Evolutionary conservation across 2,888 invertebrate genomes (phyloP), one percentile per base, ranked within the genome.

Genomic region (Argyresthia goedartella): DNA sequence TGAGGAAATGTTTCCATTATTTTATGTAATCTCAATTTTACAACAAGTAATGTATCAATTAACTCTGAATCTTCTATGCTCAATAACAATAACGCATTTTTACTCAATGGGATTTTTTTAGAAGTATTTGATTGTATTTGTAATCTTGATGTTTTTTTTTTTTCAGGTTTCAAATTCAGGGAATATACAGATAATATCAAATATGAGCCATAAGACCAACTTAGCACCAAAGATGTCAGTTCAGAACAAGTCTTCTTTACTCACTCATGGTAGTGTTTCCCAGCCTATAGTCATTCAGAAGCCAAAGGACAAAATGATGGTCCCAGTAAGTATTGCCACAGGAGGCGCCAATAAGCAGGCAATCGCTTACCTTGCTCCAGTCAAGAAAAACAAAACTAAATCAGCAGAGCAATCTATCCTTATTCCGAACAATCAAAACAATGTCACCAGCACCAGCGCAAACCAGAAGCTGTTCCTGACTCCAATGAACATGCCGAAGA

Each of bases 221-320:
- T 77, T 86, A 58, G 78, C 84, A 35, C 81, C 85, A 1, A 87
- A 87, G 66, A 55, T 75, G 44, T 60, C 73, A 10, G 61, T 60
- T 9, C 75, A 66, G 53, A 78, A 76, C 54, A 82, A 85, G 60
- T 73, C 78, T 55, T 80, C 86, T 25, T 74, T 82, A 53, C 66
- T 86, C 1, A 71, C 84, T 42, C 80, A 86, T 4, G 74, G 77
- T 14, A 81, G 80, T 54, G 57, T 74, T 45, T 69, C 80, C 45
- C 88, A 88, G 59, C 88, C 89, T 7, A 82, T 90, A 57, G 88
- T 90, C 36, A 85, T 90, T 56, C 89, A 89, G 60, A 90, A 90
- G 66, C 78, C 87, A 15, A 86, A 84, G 60, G 79, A 88, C 49
- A 87, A 88, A 61, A 77, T 86, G 66, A 79, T 88, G 53, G 81